Conservation (phyloP, 2,888 invertebrate species). For the Ditylenchus weischeri region DNA sequence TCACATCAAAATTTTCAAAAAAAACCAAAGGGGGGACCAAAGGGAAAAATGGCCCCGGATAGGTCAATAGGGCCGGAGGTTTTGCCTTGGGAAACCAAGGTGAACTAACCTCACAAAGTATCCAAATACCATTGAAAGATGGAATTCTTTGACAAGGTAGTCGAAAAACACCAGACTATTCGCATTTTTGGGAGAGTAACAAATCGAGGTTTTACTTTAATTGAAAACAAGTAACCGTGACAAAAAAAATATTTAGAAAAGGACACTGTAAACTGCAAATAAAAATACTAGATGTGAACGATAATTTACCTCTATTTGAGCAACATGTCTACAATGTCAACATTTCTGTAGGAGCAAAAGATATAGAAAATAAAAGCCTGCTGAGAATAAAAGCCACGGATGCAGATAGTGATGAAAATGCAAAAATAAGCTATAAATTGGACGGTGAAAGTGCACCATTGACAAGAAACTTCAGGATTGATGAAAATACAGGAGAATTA, state of each 20-base stretch:
- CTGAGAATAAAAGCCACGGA: background rate
- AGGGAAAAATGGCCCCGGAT: too few species aligned
- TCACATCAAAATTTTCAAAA: too few species aligned
- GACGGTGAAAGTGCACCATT: background rate
- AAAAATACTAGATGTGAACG: slow-evolving; percentile 9
- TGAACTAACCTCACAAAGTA: too few species aligned
- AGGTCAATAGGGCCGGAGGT: too few species aligned
- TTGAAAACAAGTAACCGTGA: too few species aligned
- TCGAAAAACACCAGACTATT: too few species aligned
- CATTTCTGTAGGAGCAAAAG: background rate
- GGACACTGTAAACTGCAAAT: background rate
- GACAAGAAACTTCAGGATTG: background rate
- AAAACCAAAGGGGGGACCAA: too few species aligned
- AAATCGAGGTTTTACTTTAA: too few species aligned
- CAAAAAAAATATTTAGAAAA: background rate
- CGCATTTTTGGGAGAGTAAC: too few species aligned
- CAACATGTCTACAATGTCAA: background rate
- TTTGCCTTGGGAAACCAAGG: too few species aligned
- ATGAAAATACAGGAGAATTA: background rate
- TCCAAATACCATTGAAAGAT: too few species aligned
- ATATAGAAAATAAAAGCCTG: background rate
- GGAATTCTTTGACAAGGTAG: too few species aligned
- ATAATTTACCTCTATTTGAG: background rate
- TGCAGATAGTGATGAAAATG: background rate
- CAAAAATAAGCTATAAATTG: background rate